A percentile compares a stretch with the other conserved stretches of the same genome.
Conservation (phyloP, 2,888 invertebrate species). For the Amphipoea oculea region DNA sequence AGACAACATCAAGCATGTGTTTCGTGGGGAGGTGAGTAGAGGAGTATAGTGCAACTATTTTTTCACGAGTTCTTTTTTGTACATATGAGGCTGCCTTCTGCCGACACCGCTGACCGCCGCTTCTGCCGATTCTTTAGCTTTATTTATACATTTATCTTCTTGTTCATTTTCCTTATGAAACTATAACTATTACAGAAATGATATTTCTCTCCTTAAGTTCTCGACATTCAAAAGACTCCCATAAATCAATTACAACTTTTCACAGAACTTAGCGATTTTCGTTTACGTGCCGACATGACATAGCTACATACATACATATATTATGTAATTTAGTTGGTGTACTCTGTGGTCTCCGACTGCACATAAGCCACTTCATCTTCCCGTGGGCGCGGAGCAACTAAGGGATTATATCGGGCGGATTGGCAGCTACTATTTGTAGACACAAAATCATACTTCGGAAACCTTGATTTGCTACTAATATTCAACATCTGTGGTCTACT, state of each 20-base stretch:
- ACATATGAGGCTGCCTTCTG: not conserved
- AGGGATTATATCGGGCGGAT: conserved; percentile 50
- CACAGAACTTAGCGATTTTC: not conserved
- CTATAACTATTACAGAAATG: not conserved
- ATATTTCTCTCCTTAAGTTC: not conserved
- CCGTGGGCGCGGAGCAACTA: conserved; percentile 32
- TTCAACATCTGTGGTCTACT: conserved; percentile 27
- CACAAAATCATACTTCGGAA: conserved; percentile 30
- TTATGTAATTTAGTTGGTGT: not conserved
- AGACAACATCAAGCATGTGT: not conserved
- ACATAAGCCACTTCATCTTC: conserved; percentile 34
- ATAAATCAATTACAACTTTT: not conserved
- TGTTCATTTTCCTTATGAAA: not conserved
- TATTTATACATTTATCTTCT: not conserved
- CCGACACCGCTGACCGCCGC: no score
- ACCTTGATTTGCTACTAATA: conserved; percentile 43
- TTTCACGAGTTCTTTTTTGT: not conserved
- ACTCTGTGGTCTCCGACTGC: conserved; percentile 14
- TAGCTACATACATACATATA: not conserved
- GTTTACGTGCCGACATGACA: not conserved
- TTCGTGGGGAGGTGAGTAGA: not conserved
- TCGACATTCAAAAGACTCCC: not conserved
- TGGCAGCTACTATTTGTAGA: conserved; percentile 48
- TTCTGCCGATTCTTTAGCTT: not conserved
- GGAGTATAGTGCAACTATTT: not conserved